A percentile compares a stretch with the other conserved stretches of the same genome.
These are phyloP conservation scores for Acropora tenuis DNA, from an alignment of 64 coral and sea anemone genomes.

Conservation along the genomic window DNA sequence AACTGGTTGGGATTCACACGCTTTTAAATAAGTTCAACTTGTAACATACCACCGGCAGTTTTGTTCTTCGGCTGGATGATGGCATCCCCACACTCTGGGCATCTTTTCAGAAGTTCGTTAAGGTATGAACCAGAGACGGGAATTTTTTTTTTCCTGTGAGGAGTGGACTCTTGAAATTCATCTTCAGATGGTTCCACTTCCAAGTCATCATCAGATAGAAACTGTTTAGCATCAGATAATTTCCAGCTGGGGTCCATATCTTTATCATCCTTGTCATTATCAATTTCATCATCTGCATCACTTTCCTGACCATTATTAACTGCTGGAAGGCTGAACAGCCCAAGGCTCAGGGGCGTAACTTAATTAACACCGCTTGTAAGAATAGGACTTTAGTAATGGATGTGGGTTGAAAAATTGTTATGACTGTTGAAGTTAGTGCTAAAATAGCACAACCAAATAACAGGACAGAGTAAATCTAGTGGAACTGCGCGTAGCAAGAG, in stretches of 20 bases:
- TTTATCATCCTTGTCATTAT: too few relatives aligned
- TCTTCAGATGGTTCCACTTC: neutral
- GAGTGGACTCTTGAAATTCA: neutral
- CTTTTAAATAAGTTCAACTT: neutral
- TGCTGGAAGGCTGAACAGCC: too few relatives aligned
- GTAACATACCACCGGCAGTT: slow-evolving; percentile 9
- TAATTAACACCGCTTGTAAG: too few relatives aligned
- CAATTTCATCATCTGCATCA: neutral
- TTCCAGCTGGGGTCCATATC: neutral
- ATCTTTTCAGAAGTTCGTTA: slow-evolving; percentile 19
- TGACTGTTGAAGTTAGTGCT: too few relatives aligned
- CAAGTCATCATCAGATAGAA: neutral
- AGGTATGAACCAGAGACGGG: slow-evolving; percentile 31
- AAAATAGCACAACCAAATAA: too few relatives aligned
- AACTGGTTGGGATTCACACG: slow-evolving; percentile 26
- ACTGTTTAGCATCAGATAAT: too few relatives aligned
- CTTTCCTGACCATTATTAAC: too few relatives aligned
- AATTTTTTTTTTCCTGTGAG: slow-evolving; percentile 11
- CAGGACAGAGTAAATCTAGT: too few relatives aligned
- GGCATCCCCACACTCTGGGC: slow-evolving; percentile 16
- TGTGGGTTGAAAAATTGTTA: too few relatives aligned
- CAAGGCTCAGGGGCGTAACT: too few relatives aligned
- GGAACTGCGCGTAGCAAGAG: too few relatives aligned
- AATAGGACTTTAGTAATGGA: too few relatives aligned
- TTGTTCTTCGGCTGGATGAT: neutral